A percentile compares a stretch with the other conserved stretches of the same genome.
Conservation (phyloP, 2,888 invertebrate species). For the Agrotis segetum region DNA sequence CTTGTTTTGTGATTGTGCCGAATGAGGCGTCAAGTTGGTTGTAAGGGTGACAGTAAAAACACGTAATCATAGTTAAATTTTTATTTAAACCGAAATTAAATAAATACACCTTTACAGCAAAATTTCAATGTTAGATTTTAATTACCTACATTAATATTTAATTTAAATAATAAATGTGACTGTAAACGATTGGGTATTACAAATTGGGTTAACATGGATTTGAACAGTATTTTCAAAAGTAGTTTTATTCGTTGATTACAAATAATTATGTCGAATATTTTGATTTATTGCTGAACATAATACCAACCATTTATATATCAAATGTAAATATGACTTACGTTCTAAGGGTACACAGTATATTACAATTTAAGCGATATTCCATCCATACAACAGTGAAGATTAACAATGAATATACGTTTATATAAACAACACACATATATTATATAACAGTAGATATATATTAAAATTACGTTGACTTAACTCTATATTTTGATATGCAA, state of each 20-base stretch:
- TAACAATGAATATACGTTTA: slow-evolving; percentile 70
- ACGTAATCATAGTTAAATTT: slow-evolving; percentile 76
- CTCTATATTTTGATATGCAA: slow-evolving; percentile 85
- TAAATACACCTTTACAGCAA: slow-evolving; percentile 88
- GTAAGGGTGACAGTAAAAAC: slow-evolving; percentile 63
- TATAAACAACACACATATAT: slow-evolving; percentile 67
- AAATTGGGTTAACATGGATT: slow-evolving; percentile 54
- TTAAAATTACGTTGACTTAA: slow-evolving; percentile 73
- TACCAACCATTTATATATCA: slow-evolving; percentile 43
- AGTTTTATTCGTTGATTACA: slow-evolving; percentile 16
- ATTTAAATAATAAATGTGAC: slow-evolving; percentile 89
- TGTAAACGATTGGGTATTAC: slow-evolving; percentile 74
- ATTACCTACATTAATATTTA: slow-evolving; percentile 78
- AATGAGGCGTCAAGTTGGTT: background rate
- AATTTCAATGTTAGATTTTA: slow-evolving; percentile 82
- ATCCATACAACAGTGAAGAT: slow-evolving; percentile 69
- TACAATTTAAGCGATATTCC: slow-evolving; percentile 63
- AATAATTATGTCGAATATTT: slow-evolving; percentile 27
- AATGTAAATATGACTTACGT: slow-evolving; percentile 38
- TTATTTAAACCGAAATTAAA: slow-evolving; percentile 88
- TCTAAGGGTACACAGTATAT: slow-evolving; percentile 59
- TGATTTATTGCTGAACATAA: slow-evolving; percentile 51
- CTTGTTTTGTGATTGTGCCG: no score
- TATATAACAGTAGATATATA: slow-evolving; percentile 69
- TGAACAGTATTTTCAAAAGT: slow-evolving; percentile 24